A percentile compares a stretch with the other conserved stretches of the same genome.
These are phyloP conservation scores for Datnioides undecimradiatus DNA, from an alignment of 2,113 vertebrate species.

Conservation along the genomic window DNA sequence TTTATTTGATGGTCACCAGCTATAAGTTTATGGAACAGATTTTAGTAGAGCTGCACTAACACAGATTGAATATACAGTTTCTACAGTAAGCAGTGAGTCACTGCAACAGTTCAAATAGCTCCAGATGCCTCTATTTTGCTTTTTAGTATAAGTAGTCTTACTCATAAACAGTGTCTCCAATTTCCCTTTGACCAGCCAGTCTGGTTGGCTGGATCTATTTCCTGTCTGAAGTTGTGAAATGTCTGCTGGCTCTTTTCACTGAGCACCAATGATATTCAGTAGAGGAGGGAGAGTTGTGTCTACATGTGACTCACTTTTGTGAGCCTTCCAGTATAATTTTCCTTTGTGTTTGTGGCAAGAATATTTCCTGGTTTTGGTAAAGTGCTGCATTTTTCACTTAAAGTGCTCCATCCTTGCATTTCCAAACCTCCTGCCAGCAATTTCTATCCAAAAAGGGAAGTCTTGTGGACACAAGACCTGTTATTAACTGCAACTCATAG, in stretches of 20 bases:
- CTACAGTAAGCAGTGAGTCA: not conserved
- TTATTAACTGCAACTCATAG: constrained; percentile 10
- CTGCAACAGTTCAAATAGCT: not conserved
- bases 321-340: not conserved
- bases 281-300: not conserved
- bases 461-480: not conserved
- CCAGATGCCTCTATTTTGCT: not conserved
- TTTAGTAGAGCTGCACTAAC: not conserved
- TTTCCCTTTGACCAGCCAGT: not conserved
- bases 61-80: not conserved
- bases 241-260: not conserved
- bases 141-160: not conserved
- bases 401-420: constrained; percentile 21
- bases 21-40: not conserved
- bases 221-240: not conserved
- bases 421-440: constrained; percentile 5
- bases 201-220: constrained; percentile 4
- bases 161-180: not conserved
- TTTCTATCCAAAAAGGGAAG: constrained; percentile 1
- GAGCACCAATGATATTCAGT: not conserved
- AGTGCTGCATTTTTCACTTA: not conserved
- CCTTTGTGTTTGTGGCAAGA: not conserved
- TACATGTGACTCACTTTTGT: not conserved
- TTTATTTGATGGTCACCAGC: not conserved
- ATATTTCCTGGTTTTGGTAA: constrained; percentile 6